Base-by-base conservation (phyloP, 1,140 invertebrate species). In the Daktulosphaira vitifoliae region DNA sequence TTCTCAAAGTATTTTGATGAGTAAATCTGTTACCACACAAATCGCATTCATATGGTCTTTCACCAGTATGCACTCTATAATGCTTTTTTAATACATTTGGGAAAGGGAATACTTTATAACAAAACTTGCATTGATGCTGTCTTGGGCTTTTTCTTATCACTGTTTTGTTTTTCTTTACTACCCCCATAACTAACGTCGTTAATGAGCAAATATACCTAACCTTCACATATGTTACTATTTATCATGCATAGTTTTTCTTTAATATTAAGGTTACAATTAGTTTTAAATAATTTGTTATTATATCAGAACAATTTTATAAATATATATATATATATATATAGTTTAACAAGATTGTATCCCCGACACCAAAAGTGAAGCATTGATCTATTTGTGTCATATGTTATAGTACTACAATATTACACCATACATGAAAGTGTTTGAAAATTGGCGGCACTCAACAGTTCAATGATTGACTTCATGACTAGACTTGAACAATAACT, bases 21-120 rank as follows among this genome's bases (percentile, higher is more conserved):
- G 86, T 87, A 72, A 91, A 92, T 23, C 80, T 80, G 72, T 90
- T 91, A 2, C 79, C 79, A 72, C 89, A 92, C 2, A 81, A 78
- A 9, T 81, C 79, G 71, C 91, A 94, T 15, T 80, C 79, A 75
- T 89, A 93, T 0, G 89, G 89, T 62, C 86, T 78, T 71, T 87
- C 87, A 3, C 89, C 88, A 7, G 76, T 78, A 65, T 79, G 78
- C 18, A 74, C 70, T n/a, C 73, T 52, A 48, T 66, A 66, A 62
- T 74, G 73, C 11, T 70, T 71, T 18, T 69, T 69, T 46, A 75
- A 59, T 26, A 70, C 66, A 46, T 69, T 69, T 25, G 68, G 66
- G 39, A 71, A 70, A 22, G 70, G 74, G 73, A 79, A 80, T 65
- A 67, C 64, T 44, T 72, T 73, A 13, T 69, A 68, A 59, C 73